Base-by-base conservation (phyloP, 2,113 vertebrate genomes). In the Syrmaticus mikado region DNA sequence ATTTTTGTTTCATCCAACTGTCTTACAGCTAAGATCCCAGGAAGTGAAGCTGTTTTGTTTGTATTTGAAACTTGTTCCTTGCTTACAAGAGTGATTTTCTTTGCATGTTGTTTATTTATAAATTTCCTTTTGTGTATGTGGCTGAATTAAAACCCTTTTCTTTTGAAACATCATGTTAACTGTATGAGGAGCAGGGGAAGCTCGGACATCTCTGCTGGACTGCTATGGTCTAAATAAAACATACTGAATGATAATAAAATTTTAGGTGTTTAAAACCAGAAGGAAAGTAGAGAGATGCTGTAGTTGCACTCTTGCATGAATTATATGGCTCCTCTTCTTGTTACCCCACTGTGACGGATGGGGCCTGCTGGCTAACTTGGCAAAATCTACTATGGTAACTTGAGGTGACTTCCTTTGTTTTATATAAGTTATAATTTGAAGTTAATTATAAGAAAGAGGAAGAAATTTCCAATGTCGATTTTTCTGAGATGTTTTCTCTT, bases 131-230 rank as follows among this genome's bases (percentile, higher is more conserved):
- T 10, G 6, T 2, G 1, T 38, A 25, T 40, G 36, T 20, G 72
- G 64, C 32, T 82, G 75, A 57, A 61, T 68, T 68, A 89, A 96
- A 95, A 78, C 61, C 25, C n/a, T 85, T 85, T 85, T 50, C 28
- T 75, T 67, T 52, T n/a, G 36, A 64, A 72, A 61, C 19, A 3
- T 68, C 46, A 24, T 75, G 45, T 2, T 24, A 65, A n/a, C 53
- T 76, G 27, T 57, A 7, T 16, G 61, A 90, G 38, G 57, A 90
- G 40, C 36, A 71, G 52, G 71, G 30, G 40, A 46, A 58, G 43
- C 71, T 89, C 78, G 48, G 30, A 25, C 45, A 50, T 43, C 65
- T 82, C 32, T 52, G 28, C 25, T 6, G 32, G 28, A 2, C 57
- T 32, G 74, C 57, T 53, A 0, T 8, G 28, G 7, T 61, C 64